phyloP scores from a whole-genome alignment of 2,113 vertebrate genomes.

The Rhagologus leucostigma region DNA sequence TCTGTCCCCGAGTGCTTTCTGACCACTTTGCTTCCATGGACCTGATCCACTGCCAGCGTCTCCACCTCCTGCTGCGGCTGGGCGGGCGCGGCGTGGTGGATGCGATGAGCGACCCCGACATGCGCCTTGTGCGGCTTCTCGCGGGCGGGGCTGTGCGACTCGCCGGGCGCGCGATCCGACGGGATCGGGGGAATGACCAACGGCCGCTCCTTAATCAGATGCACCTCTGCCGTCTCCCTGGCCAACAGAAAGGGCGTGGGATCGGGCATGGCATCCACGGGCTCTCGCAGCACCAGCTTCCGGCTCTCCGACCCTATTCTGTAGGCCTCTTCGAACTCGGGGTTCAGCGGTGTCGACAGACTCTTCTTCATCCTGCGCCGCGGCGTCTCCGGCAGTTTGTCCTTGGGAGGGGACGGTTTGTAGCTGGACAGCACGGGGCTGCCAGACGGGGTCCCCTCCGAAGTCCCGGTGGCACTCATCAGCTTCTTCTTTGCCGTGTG shows the following conservation, averaged over 20 bases:
- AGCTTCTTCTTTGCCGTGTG: slow-evolving; percentile 93
- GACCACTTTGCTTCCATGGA: slow-evolving; percentile 83
- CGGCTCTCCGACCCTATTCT: slow-evolving; percentile 84
- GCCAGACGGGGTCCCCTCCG: slow-evolving; percentile 81
- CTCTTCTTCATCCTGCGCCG: slow-evolving; percentile 95
- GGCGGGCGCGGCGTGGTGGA: slow-evolving; percentile 73
- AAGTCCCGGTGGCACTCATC: slow-evolving; percentile 72
- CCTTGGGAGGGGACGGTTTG: slow-evolving; percentile 87
- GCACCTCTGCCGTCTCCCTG: slow-evolving; percentile 79
- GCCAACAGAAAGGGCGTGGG: slow-evolving; percentile 92
- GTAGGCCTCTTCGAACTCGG: slow-evolving; percentile 92
- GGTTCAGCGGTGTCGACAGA: slow-evolving; percentile 91
- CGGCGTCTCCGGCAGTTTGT: slow-evolving; percentile 82
- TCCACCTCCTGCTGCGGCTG: slow-evolving; percentile 81
- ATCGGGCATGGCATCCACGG: slow-evolving; percentile 93
- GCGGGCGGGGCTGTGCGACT: slow-evolving; percentile 81
- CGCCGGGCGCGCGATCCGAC: slow-evolving; percentile 73
- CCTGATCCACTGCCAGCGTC: slow-evolving; percentile 92
- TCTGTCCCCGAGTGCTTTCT: slow-evolving; percentile 90
- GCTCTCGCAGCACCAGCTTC: slow-evolving; percentile 85
- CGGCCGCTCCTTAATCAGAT: slow-evolving; percentile 85
- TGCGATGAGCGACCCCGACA: slow-evolving; percentile 91
- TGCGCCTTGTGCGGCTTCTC: slow-evolving; percentile 84
- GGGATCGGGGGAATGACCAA: slow-evolving; percentile 90
- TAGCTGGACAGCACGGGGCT: slow-evolving; percentile 81